These are phyloP conservation scores for Coryphaenoides rupestris DNA, from an alignment of 2,113 vertebrate genomes.

Conservation along the genomic window DNA sequence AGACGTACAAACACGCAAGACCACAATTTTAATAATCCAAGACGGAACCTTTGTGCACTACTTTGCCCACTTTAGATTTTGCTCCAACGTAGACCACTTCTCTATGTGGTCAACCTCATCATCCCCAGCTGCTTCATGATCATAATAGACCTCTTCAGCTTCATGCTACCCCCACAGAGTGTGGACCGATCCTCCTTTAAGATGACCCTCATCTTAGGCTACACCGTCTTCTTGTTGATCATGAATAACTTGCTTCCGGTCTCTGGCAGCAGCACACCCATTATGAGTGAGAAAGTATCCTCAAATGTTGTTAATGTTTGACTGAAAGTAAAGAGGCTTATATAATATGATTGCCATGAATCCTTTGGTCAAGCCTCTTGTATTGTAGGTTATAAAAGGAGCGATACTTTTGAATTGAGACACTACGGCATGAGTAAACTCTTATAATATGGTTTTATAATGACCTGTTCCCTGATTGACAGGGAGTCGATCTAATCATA, in stretches of 20 bases:
- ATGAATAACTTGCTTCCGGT: conserved; percentile 75
- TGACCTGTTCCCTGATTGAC: no score
- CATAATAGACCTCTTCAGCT: conserved; percentile 74
- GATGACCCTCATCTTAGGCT: conserved; percentile 79
- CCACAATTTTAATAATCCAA: no score
- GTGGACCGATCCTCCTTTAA: conserved; percentile 71
- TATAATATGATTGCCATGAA: no score
- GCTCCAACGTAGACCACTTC: conserved; percentile 59
- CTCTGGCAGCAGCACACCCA: conserved; percentile 62
- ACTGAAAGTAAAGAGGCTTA: no score
- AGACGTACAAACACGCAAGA: no score
- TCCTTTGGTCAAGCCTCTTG: no score
- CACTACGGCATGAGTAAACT: no score
- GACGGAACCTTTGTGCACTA: neutral
- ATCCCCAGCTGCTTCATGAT: conserved; percentile 75
- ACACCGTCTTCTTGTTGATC: conserved; percentile 76
- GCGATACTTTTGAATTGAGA: no score
- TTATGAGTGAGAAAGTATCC: conserved; percentile 66
- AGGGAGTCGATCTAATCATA: no score
- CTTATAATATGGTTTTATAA: no score
- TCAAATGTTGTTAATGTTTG: no score
- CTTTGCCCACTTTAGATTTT: conserved; percentile 35
- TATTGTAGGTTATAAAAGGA: no score
- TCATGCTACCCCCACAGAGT: conserved; percentile 70
- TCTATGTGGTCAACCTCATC: conserved; percentile 75